Evolutionary conservation across 1,140 invertebrate species (phyloP), one percentile per base, ranked within the genome.

Genomic region (Hylaeus anthracinus): DNA sequence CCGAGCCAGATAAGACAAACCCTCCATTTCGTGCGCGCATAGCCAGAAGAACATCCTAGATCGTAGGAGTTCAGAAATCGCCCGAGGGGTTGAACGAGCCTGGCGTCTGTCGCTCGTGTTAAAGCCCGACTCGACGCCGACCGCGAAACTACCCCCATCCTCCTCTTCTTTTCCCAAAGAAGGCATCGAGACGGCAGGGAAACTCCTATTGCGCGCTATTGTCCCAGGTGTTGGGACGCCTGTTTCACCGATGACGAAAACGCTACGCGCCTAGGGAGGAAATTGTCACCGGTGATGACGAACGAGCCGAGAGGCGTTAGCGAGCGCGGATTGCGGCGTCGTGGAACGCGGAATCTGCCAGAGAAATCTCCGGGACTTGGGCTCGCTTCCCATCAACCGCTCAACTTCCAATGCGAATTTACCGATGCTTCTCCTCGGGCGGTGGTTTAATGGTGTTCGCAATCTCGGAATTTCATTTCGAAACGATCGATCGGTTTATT

Each of bases 1-100:
- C 66, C 72, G 76, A 77, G 67, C 55, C 43, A 65, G 81, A 86
- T 84, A 84, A 84, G 79, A 77, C 63, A 77, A 81, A 84, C 64
- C 56, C 64, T 84, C 64, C 51, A 58, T 84, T 82, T 72, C 51
- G 69, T 71, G 69, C 69, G 82, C 67, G 82, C 73, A 58, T 77
- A 77, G 71, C 73, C 48, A 43, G 55, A 81, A 58, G 69, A 84
- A 81, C 67, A 75, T 81, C 82, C 79, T 51, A 65, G 73, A 81
- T 71, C 53, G 58, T 26, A 72, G 79, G 55, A 76, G 73, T 84
- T 81, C 72, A 77, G 73, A 37, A 77, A 84, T 82, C 72, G 82
- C 82, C 73, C n/a, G 61, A 43, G 69, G 81, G 79, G 72, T 55
- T 39, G 15, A 15, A 14, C 41, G 64, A 39, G 43, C 41, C 15